Conservation (phyloP, 2,888 invertebrate genomes). For the Nemapogon koenigi region DNA sequence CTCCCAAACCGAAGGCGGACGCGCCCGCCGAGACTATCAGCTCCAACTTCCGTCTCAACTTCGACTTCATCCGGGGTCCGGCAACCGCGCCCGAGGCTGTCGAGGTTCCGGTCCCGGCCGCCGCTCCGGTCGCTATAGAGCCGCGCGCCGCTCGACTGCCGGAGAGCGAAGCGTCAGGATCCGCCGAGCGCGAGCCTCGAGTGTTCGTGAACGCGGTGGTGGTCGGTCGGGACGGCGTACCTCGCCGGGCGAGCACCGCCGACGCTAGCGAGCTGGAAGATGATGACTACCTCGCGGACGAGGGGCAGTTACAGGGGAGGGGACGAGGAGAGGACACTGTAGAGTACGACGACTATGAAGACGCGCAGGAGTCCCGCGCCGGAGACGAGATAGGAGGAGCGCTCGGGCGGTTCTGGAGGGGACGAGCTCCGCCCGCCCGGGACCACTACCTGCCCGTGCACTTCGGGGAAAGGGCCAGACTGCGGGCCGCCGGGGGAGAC, state of each 20-base stretch:
- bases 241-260: slow-evolving; percentile 12
- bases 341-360: slow-evolving; percentile 46
- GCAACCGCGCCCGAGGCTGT: slow-evolving; percentile 20
- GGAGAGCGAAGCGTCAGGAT: slow-evolving; percentile 21
- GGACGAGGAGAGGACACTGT: slow-evolving; percentile 13
- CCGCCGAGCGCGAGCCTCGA: slow-evolving; percentile 33
- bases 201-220: slow-evolving; percentile 56
- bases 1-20: slow-evolving; percentile 28
- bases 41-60: slow-evolving; percentile 46
- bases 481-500: slow-evolving; percentile 33
- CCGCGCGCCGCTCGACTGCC: slow-evolving; percentile 47
- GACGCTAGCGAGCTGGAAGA: slow-evolving; percentile 24
- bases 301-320: slow-evolving; percentile 33
- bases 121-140: slow-evolving; percentile 33
- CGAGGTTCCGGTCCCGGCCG: slow-evolving; percentile 18
- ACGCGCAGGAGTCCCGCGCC: slow-evolving; percentile 43
- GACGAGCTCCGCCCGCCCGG: slow-evolving; percentile 27
- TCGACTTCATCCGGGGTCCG: slow-evolving; percentile 44
- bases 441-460: slow-evolving; percentile 47
- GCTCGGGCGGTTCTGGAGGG: slow-evolving; percentile 50
- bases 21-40: slow-evolving; percentile 40
- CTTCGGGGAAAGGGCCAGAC: slow-evolving; percentile 38
- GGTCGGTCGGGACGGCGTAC: slow-evolving; percentile 39
- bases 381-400: slow-evolving; percentile 41
- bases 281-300: slow-evolving; percentile 38